A percentile compares a stretch with the other conserved stretches of the same genome.
These are phyloP conservation scores for Erythrolamprus reginae DNA, from an alignment of 2,113 vertebrate genomes.

Conservation along the genomic window DNA sequence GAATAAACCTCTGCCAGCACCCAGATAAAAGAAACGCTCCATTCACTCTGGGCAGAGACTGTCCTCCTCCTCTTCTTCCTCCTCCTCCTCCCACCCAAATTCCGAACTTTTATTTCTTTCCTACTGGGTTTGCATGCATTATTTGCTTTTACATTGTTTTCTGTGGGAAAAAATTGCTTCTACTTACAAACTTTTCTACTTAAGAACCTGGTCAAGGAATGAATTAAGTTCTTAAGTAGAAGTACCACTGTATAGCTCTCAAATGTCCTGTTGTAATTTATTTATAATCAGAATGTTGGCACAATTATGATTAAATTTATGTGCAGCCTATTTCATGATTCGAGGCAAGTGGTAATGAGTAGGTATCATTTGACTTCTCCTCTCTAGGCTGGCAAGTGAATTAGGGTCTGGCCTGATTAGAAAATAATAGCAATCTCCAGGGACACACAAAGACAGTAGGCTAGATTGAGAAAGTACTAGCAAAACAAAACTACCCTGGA, in stretches of 20 bases:
- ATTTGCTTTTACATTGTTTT: too few relatives aligned
- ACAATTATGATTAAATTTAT: not conserved
- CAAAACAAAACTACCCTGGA: not conserved
- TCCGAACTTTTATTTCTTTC: too few relatives aligned
- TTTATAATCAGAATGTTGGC: not conserved
- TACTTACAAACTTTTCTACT: too few relatives aligned
- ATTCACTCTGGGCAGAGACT: too few relatives aligned
- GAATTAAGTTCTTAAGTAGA: too few relatives aligned
- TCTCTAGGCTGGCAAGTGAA: not conserved
- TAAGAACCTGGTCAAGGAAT: too few relatives aligned
- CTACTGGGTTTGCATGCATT: too few relatives aligned
- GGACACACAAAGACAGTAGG: not conserved
- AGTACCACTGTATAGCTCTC: not conserved
- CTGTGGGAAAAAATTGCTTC: too few relatives aligned
- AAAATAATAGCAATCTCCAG: not conserved
- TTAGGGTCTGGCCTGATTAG: not conserved
- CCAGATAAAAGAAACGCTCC: too few relatives aligned
- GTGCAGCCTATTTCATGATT: not conserved
- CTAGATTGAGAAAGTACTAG: not conserved
- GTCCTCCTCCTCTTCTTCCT: too few relatives aligned
- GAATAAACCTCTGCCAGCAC: too few relatives aligned
- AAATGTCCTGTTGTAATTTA: not conserved
- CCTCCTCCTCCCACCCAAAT: too few relatives aligned
- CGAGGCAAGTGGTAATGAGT: not conserved
- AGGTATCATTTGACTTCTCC: not conserved